Evolutionary conservation across 1,140 invertebrate species (phyloP).

Genomic region (Drosophila bocqueti): DNA sequence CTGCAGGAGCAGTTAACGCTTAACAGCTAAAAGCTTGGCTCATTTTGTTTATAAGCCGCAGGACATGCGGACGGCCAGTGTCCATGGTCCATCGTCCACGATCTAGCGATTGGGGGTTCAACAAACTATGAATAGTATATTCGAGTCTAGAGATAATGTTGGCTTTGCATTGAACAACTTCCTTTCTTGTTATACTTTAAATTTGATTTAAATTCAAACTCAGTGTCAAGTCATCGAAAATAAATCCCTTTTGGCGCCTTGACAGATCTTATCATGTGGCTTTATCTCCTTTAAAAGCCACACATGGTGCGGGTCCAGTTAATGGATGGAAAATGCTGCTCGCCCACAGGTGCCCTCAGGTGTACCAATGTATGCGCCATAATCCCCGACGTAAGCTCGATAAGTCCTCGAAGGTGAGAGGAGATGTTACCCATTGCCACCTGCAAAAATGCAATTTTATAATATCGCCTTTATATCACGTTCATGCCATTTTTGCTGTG

Average conservation of each 20-base stretch:
- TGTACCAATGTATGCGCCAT: neutral
- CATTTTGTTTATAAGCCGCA: constrained; percentile 43
- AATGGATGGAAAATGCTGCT: constrained; percentile 11
- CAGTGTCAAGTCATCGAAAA: too few species aligned
- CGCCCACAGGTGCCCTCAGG: neutral
- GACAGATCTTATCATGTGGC: constrained; percentile 2
- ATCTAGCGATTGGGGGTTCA: constrained; percentile 18
- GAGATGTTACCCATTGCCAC: too few species aligned
- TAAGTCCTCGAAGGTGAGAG: neutral
- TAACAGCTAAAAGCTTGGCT: constrained; percentile 31
- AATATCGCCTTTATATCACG: constrained; percentile 14
- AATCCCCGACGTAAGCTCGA: constrained; percentile 22
- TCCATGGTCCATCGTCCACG: neutral
- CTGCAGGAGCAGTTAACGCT: constrained; percentile 19
- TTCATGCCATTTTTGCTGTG: constrained; percentile 13
- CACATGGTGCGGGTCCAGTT: neutral
- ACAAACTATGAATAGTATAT: constrained; percentile 5
- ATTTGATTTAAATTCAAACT: too few species aligned
- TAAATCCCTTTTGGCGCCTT: neutral
- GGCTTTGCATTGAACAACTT: too few species aligned
- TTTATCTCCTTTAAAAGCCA: neutral
- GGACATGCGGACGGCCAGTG: constrained; percentile 26
- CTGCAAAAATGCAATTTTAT: constrained; percentile 32
- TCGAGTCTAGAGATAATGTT: neutral
- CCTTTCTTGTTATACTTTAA: too few species aligned